These are phyloP conservation scores for Pseudochirops cupreus DNA, from an alignment of 2,797 vertebrate species.

Conservation along the genomic window DNA sequence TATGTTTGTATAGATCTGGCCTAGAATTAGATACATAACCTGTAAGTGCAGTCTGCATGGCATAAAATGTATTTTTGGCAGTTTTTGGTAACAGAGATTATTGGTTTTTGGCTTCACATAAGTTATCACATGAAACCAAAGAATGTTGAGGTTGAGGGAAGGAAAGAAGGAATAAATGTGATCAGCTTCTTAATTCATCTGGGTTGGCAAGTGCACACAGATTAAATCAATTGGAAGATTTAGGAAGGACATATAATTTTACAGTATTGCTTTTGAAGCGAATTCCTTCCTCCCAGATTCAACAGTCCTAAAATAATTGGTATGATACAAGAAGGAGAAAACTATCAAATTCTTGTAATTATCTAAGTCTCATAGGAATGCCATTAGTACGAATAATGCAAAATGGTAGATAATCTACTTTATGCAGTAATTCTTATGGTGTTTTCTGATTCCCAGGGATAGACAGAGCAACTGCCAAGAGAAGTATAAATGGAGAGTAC, in stretches of 20 bases:
- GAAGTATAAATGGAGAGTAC: background rate
- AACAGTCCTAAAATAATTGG: background rate
- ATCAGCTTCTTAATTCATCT: background rate
- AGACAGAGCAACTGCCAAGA: background rate
- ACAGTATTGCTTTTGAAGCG: background rate
- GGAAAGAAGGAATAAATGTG: background rate
- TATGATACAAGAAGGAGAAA: background rate
- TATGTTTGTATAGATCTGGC: conserved; percentile 36
- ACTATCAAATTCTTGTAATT: background rate
- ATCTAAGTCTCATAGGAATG: background rate
- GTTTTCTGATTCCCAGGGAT: background rate
- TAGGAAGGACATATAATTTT: background rate
- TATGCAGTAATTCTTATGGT: background rate
- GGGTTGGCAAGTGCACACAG: background rate
- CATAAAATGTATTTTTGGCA: background rate
- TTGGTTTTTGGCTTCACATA: background rate
- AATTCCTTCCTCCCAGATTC: background rate
- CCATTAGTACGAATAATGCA: background rate
- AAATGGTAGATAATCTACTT: background rate
- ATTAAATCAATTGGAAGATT: background rate
- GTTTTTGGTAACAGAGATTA: background rate
- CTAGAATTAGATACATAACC: background rate
- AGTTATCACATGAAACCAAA: background rate
- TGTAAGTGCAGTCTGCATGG: conserved; percentile 3
- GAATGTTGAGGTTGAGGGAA: background rate